Evolutionary conservation across 1,140 invertebrate genomes (phyloP).

Genomic region (Agraylea sexmaculata): DNA sequence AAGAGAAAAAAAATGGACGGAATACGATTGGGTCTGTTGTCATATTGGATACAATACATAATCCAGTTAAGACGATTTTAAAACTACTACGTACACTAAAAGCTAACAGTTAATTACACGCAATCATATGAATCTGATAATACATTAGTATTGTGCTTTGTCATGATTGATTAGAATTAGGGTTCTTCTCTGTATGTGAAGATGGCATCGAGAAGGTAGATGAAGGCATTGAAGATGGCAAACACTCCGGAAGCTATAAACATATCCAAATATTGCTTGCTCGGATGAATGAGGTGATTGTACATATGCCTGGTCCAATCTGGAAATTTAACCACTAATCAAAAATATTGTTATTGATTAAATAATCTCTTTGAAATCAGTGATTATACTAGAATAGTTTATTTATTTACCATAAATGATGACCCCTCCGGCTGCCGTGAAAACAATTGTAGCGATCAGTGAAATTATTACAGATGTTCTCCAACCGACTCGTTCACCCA

Average conservation of each 20-base stretch:
- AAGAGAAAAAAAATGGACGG: too few relatives aligned
- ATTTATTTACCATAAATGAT: constrained; percentile 48
- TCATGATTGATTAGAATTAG: constrained; percentile 8
- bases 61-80: too few relatives aligned
- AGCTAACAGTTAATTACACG: too few relatives aligned
- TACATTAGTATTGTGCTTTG: too few relatives aligned
- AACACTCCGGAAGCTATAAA: constrained; percentile 44
- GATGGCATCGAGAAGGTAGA: constrained; percentile 42
- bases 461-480: constrained; percentile 51
- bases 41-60: too few relatives aligned
- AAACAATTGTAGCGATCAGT: constrained; percentile 45
- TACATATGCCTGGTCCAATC: constrained; percentile 27
- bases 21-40: too few relatives aligned
- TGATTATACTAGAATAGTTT: neutral
- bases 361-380: constrained; percentile 3
- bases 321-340: constrained; percentile 15
- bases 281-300: constrained; percentile 40
- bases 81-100: too few relatives aligned
- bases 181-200: constrained; percentile 35
- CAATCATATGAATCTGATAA: too few relatives aligned
- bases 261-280: constrained; percentile 48
- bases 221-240: constrained; percentile 38
- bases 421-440: constrained; percentile 48
- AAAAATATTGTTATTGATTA: neutral
- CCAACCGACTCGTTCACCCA: constrained; percentile 54